Conservation (phyloP, 2,888 invertebrate genomes). For the Meandrusa payeni region DNA sequence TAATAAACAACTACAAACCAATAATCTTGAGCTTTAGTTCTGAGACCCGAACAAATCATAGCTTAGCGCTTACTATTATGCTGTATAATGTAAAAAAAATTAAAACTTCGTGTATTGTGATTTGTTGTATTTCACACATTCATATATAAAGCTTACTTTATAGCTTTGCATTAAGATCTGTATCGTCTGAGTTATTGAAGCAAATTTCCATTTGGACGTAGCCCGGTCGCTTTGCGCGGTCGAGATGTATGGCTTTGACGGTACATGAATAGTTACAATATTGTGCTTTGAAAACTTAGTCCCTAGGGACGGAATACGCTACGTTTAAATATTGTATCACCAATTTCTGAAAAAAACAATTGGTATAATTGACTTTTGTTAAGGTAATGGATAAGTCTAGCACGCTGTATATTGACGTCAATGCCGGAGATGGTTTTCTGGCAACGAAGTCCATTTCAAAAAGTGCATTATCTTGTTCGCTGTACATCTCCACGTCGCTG, state of each 20-base stretch:
- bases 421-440: too few relatives aligned
- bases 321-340: constrained; percentile 10
- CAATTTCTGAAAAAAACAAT: background rate
- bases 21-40: too few relatives aligned
- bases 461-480: constrained; percentile 17
- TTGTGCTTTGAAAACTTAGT: constrained; percentile 9
- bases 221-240: constrained; percentile 2
- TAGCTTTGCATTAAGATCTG: constrained; percentile 20
- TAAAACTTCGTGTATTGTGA: background rate
- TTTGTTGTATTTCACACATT: constrained; percentile 9
- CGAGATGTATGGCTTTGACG: constrained; percentile 17
- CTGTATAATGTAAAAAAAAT: background rate
- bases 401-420: too few relatives aligned
- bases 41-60: too few relatives aligned
- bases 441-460: constrained; percentile 2
- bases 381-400: too few relatives aligned
- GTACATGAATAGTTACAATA: constrained; percentile 14
- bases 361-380: too few relatives aligned
- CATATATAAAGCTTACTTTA: constrained; percentile 21
- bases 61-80: too few relatives aligned
- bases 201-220: constrained; percentile 20
- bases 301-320: background rate
- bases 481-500: constrained; percentile 1
- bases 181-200: constrained; percentile 25
- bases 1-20: too few relatives aligned